phyloP scores from a whole-genome alignment of 1,140 invertebrate genomes.

The Spodoptera litura region DNA sequence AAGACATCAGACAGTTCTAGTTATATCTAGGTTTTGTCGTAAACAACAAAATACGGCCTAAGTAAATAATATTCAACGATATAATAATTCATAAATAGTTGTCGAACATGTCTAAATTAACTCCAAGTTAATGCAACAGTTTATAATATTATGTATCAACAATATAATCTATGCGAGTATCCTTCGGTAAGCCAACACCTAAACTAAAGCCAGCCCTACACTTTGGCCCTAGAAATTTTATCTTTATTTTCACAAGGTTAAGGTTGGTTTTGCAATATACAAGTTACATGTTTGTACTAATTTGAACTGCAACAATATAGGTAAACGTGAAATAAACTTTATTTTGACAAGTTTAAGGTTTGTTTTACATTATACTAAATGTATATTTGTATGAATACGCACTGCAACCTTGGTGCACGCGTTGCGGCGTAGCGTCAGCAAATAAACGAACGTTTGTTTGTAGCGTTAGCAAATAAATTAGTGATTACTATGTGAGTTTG shows the following conservation, averaged over 20 bases:
- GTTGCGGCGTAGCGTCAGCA: constrained; percentile 31
- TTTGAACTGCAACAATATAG: too few relatives aligned
- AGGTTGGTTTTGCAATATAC: too few relatives aligned
- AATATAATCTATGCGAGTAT: neutral
- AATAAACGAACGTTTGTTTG: constrained; percentile 3
- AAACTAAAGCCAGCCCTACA: too few relatives aligned
- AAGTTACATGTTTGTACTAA: too few relatives aligned
- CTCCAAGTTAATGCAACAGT: neutral
- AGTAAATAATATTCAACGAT: neutral
- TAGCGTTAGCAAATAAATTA: constrained; percentile 34
- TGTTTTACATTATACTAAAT: too few relatives aligned
- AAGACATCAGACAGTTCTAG: too few relatives aligned
- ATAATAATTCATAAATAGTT: constrained; percentile 20
- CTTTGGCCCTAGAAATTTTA: too few relatives aligned
- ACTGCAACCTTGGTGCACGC: constrained; percentile 16
- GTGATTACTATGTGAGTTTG: neutral
- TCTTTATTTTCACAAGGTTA: too few relatives aligned
- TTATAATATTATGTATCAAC: constrained; percentile 39
- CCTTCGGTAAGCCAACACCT: constrained; percentile 18
- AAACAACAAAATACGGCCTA: neutral
- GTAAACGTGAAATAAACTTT: too few relatives aligned
- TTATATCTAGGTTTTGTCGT: too few relatives aligned
- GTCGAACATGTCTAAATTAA: too few relatives aligned
- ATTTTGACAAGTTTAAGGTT: too few relatives aligned
- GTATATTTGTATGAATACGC: neutral